These are phyloP conservation scores for Chymomyza amoena DNA, from an alignment of 2,888 invertebrate species.

Conservation along the genomic window DNA sequence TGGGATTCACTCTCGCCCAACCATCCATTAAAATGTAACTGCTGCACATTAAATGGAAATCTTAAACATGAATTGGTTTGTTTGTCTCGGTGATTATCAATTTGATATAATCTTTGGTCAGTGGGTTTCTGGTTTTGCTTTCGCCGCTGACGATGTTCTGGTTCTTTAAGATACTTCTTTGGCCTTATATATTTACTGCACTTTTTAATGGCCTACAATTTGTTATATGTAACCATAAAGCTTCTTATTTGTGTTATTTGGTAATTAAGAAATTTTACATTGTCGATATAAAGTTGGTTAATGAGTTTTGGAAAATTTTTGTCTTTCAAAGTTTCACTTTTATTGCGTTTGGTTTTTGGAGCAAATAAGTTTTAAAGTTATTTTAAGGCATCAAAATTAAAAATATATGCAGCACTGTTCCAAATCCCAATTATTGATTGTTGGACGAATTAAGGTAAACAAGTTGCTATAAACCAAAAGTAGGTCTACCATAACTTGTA, in stretches of 20 bases:
- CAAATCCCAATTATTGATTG: too few relatives aligned
- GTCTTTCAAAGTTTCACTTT: background rate
- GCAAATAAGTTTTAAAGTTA: background rate
- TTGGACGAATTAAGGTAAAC: background rate
- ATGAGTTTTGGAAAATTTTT: background rate
- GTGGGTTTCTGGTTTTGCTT: conserved; percentile 12
- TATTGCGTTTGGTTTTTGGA: background rate
- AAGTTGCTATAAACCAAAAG: background rate
- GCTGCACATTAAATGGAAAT: conserved; percentile 51
- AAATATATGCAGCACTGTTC: background rate
- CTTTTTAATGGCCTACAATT: conserved; percentile 34
- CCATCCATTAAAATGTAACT: conserved; percentile 46
- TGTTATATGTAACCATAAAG: conserved; percentile 29
- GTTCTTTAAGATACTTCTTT: conserved; percentile 24
- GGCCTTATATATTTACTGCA: conserved; percentile 40
- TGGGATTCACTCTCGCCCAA: conserved; percentile 2
- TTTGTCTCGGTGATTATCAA: conserved; percentile 19
- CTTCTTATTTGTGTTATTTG: conserved; percentile 5
- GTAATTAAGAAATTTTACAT: background rate
- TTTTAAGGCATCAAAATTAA: background rate
- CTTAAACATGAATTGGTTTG: conserved; percentile 34
- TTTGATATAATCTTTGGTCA: conserved; percentile 23
- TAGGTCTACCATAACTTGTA: background rate
- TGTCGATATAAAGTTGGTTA: background rate
- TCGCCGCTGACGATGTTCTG: background rate